Evolutionary conservation across 2,888 invertebrate species (phyloP), one percentile per base, ranked within the genome.

Genomic region (Tipula vernalis): DNA sequence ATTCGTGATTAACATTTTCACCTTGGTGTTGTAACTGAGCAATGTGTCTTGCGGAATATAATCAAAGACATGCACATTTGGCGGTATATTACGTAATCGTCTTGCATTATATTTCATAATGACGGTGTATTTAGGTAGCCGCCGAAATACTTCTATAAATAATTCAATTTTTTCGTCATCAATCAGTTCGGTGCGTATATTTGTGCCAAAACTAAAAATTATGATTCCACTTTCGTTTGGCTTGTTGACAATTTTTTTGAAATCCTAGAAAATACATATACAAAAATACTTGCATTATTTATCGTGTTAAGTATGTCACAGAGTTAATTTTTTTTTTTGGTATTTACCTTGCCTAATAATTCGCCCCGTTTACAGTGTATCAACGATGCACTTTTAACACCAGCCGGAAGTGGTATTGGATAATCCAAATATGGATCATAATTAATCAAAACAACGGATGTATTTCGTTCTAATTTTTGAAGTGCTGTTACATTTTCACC

Each of bases 361-460:
- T 57, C 83, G 4, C 84, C 84, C 5, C 84, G 84, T 39, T 84
- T 84, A 28, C 51, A 71, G 28, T 87, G 87, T 28, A 87, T 36
- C 0, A 47, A 51, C 2, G 86, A 86, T 42, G 87, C 42, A 3
- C 51, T 57, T 18, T 86, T 57, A 15, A 87, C 87, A 57, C 86
- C 86, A 0, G 87, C 86, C 18, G 86, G 87, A 8, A 87, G 84
- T 12, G 87, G 86, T n/a, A 84, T 36, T 8, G 87, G 83, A 86
- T 87, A 86, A 87, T 87, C 87, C 36, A 87, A 86, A 42, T 44
- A 42, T 39, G 83, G 85, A 86, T 87, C 86, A 85, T 83, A 47
- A 86, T 87, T 87, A 36, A 87, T 36, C 12, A 87, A 36, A 1
- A 86, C 86, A 3, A 87, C 12, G 28, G 86, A 86, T 28, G 87